These are phyloP conservation scores for Mirounga angustirostris DNA, from an alignment of 2,113 vertebrate genomes.

Conservation along the genomic window DNA sequence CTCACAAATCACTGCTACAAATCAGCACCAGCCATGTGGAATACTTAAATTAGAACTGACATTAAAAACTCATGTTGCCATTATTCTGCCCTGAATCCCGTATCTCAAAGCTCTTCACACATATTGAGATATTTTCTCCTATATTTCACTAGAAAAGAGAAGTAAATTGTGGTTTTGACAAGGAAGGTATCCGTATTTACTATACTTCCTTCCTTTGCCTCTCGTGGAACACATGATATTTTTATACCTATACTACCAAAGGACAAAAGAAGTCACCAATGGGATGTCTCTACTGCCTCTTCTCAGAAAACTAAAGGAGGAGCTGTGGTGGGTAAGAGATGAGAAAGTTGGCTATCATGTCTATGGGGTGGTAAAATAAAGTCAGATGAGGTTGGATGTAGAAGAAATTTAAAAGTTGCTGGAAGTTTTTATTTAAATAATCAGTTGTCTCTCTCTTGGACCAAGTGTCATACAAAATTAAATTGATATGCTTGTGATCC, in stretches of 20 bases:
- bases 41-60: conserved; percentile 56
- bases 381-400: not conserved
- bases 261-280: not conserved
- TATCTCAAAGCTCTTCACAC: conserved; percentile 6
- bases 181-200: not conserved
- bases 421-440: not conserved
- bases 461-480: not conserved
- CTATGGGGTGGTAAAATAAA: not conserved
- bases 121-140: not conserved
- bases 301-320: not conserved
- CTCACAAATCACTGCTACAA: conserved; percentile 65
- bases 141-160: not conserved
- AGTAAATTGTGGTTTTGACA: not conserved
- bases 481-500: not conserved
- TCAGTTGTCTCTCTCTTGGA: not conserved
- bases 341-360: not conserved
- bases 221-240: not conserved
- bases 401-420: not conserved
- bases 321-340: not conserved
- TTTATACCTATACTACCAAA: not conserved
- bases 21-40: conserved; percentile 1
- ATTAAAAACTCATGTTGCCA: conserved; percentile 27
- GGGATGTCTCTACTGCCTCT: not conserved
- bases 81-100: conserved; percentile 22
- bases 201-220: not conserved